Base-by-base conservation (phyloP, 2,113 vertebrate species). In the Hyaena hyaena region DNA sequence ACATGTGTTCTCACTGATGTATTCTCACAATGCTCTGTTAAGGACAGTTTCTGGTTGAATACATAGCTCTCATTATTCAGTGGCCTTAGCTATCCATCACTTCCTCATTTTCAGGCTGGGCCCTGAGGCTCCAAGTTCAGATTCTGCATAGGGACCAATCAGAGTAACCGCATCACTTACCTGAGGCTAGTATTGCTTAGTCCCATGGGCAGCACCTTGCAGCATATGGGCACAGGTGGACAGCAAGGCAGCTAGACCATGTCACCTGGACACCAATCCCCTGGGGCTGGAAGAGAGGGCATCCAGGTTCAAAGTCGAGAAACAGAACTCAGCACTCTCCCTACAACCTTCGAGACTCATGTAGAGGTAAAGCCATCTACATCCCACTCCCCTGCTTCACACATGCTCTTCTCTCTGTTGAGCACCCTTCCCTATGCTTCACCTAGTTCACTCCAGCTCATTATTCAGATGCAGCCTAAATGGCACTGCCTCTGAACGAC, bases 401-500 rank as follows among this genome's bases (percentile, higher is more conserved):
- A 31, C 1, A 8, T 16, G 45, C 26, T 31, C 2, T 43, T 45
- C 0, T 10, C 77, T 96, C n/a, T 4, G 0, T n/a, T 7, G 23
- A 12, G 0, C 5, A 9, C 23, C 10, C 12, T 68, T 79, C 8
- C 35, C 48, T 0, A 0, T 1, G 9, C 63, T 84, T 17, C 33
- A 23, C 53, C 14, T 11, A 2, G 31, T 15, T 50, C 31, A n/a
- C 16, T 5, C 12, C 73, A 58, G 0, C 19, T 39, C 74, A 48
- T 19, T 17, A 55, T 24, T 33, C 28, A 58, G 24, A 8, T 2
- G 4, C 7, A 19, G 9, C n/a, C 12, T 14, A 43, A 10, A 33
- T 21, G 55, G 45, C 50, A 10, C 14, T 76, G 50, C 31, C 11
- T 55, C 3, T 8, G 16, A 45, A n/a, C 16, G 4, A 2, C 15